Conservation (phyloP, 2,888 invertebrate species). For the Pseudanteris insignis region DNA sequence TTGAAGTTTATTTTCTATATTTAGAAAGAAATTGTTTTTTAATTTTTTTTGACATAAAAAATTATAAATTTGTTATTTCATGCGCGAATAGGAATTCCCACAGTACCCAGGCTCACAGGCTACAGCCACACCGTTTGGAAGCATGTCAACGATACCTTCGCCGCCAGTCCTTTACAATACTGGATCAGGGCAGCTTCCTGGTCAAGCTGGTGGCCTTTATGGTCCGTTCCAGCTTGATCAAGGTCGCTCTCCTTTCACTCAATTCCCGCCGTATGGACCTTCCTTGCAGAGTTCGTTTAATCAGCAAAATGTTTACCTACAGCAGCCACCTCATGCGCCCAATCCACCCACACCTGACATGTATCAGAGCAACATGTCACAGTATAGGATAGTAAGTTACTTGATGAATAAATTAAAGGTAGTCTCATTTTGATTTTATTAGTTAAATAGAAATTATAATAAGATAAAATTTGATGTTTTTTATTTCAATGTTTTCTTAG, state of each 20-base stretch:
- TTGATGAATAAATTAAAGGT: constrained; percentile 28
- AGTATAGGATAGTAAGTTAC: constrained; percentile 69
- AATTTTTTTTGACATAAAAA: background rate
- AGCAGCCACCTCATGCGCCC: constrained; percentile 70
- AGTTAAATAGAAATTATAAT: too few species aligned
- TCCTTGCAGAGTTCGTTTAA: constrained; percentile 68
- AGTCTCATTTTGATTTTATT: constrained; percentile 17
- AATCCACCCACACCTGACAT: constrained; percentile 74
- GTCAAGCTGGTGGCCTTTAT: constrained; percentile 78
- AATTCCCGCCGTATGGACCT: constrained; percentile 80
- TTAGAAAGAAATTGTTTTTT: constrained; percentile 28
- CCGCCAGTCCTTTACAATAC: constrained; percentile 86
- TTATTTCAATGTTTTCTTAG: too few species aligned
- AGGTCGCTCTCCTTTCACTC: constrained; percentile 82
- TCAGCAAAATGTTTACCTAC: constrained; percentile 67
- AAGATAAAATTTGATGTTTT: too few species aligned
- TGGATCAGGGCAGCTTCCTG: constrained; percentile 73
- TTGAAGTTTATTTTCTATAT: constrained; percentile 4
- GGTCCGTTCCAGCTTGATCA: constrained; percentile 83
- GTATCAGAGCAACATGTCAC: constrained; percentile 73
- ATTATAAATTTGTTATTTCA: constrained; percentile 38
- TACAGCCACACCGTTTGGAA: constrained; percentile 74
- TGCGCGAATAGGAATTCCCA: constrained; percentile 58
- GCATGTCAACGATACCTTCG: constrained; percentile 86
- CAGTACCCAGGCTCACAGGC: constrained; percentile 63